Evolutionary conservation across 1,140 invertebrate species (phyloP).

Genomic region (Saxidomus purpurata): DNA sequence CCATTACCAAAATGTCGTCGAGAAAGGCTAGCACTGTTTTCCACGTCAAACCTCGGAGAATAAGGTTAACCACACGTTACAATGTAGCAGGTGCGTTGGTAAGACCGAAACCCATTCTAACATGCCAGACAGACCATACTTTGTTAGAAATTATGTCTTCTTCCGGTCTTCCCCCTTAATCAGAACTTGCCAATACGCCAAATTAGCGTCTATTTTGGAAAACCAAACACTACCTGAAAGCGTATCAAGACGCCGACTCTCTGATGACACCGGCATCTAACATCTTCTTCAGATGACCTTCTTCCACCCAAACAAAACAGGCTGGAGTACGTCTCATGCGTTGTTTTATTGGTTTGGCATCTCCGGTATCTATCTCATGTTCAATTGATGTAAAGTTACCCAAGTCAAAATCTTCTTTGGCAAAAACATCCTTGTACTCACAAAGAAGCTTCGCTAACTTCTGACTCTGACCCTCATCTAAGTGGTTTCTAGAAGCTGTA

Average conservation of each 20-base stretch:
- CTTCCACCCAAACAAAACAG: slow-evolving; percentile 11
- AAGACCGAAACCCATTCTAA: slow-evolving; percentile 7
- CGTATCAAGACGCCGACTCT: neutral
- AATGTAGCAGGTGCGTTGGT: slow-evolving; percentile 1
- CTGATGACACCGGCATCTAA: neutral
- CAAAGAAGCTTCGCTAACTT: neutral
- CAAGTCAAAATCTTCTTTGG: neutral
- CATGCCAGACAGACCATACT: slow-evolving; percentile 22
- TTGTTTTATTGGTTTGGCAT: slow-evolving; percentile 11
- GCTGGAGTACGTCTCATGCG: neutral
- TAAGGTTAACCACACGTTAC: neutral
- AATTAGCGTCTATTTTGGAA: neutral
- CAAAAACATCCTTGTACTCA: neutral
- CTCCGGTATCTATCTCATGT: neutral
- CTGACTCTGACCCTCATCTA: neutral
- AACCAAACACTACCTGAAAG: slow-evolving; percentile 4
- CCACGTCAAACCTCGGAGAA: slow-evolving; percentile 13
- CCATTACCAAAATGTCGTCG: neutral
- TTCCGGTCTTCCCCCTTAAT: neutral
- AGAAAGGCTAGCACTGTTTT: neutral
- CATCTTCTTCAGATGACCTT: slow-evolving; percentile 10
- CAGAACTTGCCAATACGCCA: too few species aligned
- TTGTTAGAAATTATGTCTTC: slow-evolving; percentile 8
- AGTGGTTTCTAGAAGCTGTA: neutral
- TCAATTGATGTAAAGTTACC: slow-evolving; percentile 8